Evolutionary conservation across 2,888 invertebrate genomes (phyloP).

Genomic region (Selenia dentaria): DNA sequence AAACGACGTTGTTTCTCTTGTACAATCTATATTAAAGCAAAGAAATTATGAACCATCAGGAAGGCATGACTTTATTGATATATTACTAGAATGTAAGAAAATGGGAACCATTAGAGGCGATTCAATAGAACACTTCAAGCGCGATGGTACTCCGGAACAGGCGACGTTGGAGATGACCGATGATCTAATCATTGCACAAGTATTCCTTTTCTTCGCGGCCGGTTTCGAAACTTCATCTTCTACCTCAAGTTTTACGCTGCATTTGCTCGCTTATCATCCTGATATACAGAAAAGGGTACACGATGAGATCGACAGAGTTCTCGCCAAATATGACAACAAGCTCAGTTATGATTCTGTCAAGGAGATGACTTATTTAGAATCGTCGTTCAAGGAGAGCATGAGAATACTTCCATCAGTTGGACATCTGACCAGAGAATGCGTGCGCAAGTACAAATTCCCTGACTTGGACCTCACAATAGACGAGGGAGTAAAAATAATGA

Average conservation of each 20-base stretch:
- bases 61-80: conserved; percentile 53
- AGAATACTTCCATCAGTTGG: conserved; percentile 55
- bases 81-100: conserved; percentile 44
- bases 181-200: conserved; percentile 50
- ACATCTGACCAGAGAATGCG: conserved; percentile 48
- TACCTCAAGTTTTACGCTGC: conserved; percentile 58
- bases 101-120: conserved; percentile 55
- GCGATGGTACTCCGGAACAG: conserved; percentile 47
- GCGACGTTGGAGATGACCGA: conserved; percentile 50
- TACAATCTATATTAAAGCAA: conserved; percentile 43
- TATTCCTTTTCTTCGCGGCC: conserved; percentile 62
- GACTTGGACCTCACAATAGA: conserved; percentile 50
- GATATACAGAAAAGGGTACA: conserved; percentile 60
- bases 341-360: conserved; percentile 54
- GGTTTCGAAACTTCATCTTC: conserved; percentile 74
- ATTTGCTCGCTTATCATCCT: conserved; percentile 62
- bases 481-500: conserved; percentile 52
- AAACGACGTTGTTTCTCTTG: conserved; percentile 24
- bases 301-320: conserved; percentile 56
- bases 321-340: conserved; percentile 49
- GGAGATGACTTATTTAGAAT: conserved; percentile 44
- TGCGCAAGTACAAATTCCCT: conserved; percentile 42
- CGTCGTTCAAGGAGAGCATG: conserved; percentile 54
- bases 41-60: conserved; percentile 52
- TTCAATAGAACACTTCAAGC: conserved; percentile 47